Evolutionary conservation across 1,140 invertebrate species (phyloP), one percentile per base, ranked within the genome.

Genomic region (Leptopilina boulardi): DNA sequence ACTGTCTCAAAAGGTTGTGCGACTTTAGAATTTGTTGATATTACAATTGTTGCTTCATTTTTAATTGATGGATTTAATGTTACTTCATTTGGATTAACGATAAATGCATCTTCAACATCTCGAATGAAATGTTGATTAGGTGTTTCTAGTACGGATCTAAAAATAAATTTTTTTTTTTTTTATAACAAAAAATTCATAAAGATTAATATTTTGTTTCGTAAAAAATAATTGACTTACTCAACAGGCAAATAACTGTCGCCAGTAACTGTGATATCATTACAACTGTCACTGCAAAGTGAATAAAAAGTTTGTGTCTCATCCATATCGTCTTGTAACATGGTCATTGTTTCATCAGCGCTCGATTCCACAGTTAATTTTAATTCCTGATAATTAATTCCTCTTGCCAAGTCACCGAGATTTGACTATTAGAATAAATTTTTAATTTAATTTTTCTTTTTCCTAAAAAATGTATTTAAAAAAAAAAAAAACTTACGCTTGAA

Each of bases 221-320:
- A 38, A 38, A 71, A 75, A 44, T 71, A 38, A 71, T 73, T 54
- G 59, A 82, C 82, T 80, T 77, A 88, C 81, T 86, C 82, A 10
- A 76, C 80, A 34, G 86, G 83, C 73, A 89, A 83, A 76, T 85
- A 89, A 80, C 89, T 87, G 81, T 88, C 85, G 54, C 85, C 87
- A 47, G 77, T 85, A 3, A 82, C 74, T 34, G 87, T 84, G 11
- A 85, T 85, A 34, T 86, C 66, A 38, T 84, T 83, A 47, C 84
- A 88, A 71, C 81, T 85, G 11, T 90, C 89, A 51, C 88, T 90
- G 70, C 84, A 87, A 3, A 91, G 79, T 9, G 90, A 90, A 76
- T 90, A 86, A 80, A 87, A 91, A 71, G 86, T 84, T 38, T 89
- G 87, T 5, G 90, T 88, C 66, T 90, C 89, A 75, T 91, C 87